Evolutionary conservation across 2,797 vertebrate species (phyloP).

Genomic region (Gymnoscopelus microlampas): DNA sequence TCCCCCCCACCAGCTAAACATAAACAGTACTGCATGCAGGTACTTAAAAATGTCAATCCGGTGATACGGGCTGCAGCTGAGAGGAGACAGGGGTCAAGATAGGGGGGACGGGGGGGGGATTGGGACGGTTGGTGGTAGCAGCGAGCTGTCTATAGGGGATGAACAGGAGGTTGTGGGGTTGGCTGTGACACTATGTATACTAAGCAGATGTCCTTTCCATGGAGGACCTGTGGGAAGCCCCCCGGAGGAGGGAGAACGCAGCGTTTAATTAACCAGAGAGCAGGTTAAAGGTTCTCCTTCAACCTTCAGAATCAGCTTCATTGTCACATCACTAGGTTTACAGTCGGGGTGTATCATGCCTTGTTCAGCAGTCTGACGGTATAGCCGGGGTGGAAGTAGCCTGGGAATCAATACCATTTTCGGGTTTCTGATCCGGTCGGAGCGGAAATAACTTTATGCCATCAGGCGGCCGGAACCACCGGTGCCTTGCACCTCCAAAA

Average conservation of each 20-base stretch:
- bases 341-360: too few species aligned
- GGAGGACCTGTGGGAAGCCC: slow-evolving; percentile 17
- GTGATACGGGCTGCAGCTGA: slow-evolving; percentile 27
- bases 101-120: background rate
- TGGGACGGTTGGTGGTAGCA: background rate
- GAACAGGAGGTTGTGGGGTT: slow-evolving; percentile 3
- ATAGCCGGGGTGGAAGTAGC: too few species aligned
- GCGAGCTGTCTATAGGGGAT: slow-evolving; percentile 3
- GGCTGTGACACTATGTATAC: slow-evolving; percentile 34
- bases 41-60: slow-evolving; percentile 48
- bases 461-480: too few species aligned
- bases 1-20: slow-evolving; percentile 6
- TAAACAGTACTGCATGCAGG: slow-evolving; percentile 49
- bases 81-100: slow-evolving; percentile 33
- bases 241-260: background rate
- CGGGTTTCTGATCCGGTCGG: too few species aligned
- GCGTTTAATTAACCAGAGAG: slow-evolving; percentile 53
- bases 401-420: too few species aligned
- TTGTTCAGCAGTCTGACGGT: too few species aligned
- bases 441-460: too few species aligned
- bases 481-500: too few species aligned
- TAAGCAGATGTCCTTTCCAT: slow-evolving; percentile 31
- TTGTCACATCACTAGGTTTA: too few species aligned
- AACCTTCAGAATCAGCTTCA: too few species aligned
- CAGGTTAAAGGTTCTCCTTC: slow-evolving; percentile 4